These are phyloP conservation scores for Stomatorhinus walkeri DNA, from an alignment of 2,797 vertebrate species.

Conservation along the genomic window DNA sequence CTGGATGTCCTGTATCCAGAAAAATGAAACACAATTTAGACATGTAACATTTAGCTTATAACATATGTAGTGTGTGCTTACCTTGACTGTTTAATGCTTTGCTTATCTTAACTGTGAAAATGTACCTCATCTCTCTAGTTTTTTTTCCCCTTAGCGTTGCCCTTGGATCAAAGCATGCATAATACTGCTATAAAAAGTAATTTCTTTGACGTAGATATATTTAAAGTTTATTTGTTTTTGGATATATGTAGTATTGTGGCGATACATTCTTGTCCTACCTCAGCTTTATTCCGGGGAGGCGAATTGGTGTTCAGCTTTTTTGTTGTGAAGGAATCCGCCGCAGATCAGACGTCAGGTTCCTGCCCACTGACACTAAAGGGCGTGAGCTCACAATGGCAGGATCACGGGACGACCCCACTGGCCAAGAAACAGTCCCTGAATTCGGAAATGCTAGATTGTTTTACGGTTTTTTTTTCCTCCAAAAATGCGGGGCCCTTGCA, in stretches of 20 bases:
- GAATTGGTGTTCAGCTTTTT: not conserved
- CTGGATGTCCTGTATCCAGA: not conserved
- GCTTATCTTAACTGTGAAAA: not conserved
- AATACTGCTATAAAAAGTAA: not conserved
- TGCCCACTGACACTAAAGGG: not conserved
- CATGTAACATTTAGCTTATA: not conserved
- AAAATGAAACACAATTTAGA: not conserved
- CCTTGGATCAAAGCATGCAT: not conserved
- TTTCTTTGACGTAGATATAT: not conserved
- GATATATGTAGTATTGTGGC: not conserved
- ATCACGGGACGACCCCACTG: not conserved
- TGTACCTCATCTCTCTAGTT: not conserved
- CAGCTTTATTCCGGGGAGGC: not conserved
- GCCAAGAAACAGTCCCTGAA: not conserved
- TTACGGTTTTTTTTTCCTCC: not conserved
- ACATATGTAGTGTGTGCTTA: not conserved
- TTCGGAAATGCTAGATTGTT: not conserved
- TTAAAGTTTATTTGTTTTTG: not conserved
- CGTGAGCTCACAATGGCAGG: not conserved
- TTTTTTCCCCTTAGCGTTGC: not conserved
- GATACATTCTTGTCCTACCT: not conserved
- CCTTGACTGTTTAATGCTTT: not conserved
- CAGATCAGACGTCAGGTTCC: not conserved
- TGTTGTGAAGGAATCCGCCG: not conserved
- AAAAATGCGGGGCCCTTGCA: not conserved